These are phyloP conservation scores for Austrolebias charrua DNA, from an alignment of 2,797 vertebrate genomes.

Conservation along the genomic window DNA sequence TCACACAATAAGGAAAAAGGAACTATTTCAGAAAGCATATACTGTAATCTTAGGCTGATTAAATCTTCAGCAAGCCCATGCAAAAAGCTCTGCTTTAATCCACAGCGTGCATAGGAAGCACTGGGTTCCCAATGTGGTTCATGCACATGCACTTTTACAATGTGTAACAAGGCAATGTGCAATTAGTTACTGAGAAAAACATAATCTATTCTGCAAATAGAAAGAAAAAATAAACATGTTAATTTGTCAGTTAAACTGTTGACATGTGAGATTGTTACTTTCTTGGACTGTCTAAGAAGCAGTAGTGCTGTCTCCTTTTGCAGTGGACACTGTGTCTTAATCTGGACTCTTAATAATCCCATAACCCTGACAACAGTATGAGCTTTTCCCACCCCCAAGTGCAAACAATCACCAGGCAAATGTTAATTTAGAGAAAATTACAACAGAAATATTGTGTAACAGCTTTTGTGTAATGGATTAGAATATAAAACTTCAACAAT, in stretches of 20 bases:
- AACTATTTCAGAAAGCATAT: slow-evolving; percentile 10
- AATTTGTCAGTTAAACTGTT: slow-evolving; percentile 26
- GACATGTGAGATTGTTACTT: slow-evolving; percentile 26
- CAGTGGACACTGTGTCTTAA: slow-evolving; percentile 44
- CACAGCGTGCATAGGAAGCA: slow-evolving; percentile 49
- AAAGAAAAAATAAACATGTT: slow-evolving; percentile 43
- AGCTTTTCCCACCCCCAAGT: slow-evolving; percentile 47
- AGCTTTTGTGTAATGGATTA: slow-evolving; percentile 34
- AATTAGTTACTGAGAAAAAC: slow-evolving; percentile 30
- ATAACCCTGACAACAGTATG: slow-evolving; percentile 70
- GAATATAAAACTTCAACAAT: slow-evolving; percentile 12
- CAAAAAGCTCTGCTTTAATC: slow-evolving; percentile 47
- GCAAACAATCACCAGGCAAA: slow-evolving; percentile 69
- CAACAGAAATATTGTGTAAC: slow-evolving; percentile 22
- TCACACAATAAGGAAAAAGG: background rate
- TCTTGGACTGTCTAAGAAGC: background rate
- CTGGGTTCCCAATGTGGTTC: slow-evolving; percentile 54
- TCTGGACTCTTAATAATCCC: slow-evolving; percentile 27
- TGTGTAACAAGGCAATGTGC: slow-evolving; percentile 30
- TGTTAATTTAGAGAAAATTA: slow-evolving; percentile 57
- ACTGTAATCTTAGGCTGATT: background rate
- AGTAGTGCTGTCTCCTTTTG: slow-evolving; percentile 14
- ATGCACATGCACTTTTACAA: slow-evolving; percentile 71
- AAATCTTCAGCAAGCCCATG: slow-evolving; percentile 66
- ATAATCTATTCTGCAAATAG: slow-evolving; percentile 40